Conservation (phyloP, 2,113 vertebrate species). For the Pollachius pollachius region DNA sequence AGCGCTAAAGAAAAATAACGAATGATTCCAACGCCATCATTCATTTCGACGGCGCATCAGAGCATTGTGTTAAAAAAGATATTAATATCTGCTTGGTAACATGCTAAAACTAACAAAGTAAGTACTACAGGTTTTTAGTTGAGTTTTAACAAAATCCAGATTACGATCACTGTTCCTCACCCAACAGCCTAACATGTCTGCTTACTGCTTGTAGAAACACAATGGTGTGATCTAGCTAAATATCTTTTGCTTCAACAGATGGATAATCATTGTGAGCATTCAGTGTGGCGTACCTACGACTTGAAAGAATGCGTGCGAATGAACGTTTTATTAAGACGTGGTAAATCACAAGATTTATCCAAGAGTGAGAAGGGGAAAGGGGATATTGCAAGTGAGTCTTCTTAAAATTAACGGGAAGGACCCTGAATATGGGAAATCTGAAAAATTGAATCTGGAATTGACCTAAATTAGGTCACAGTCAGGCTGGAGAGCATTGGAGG, state of each 20-base stretch:
- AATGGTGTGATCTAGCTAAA: no score
- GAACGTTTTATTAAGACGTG: no score
- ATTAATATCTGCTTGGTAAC: constrained; percentile 49
- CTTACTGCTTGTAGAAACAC: background rate
- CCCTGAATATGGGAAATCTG: no score
- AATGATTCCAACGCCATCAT: constrained; percentile 22
- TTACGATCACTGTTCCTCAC: no score
- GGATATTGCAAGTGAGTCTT: no score
- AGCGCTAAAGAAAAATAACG: constrained; percentile 24
- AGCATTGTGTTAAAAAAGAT: constrained; percentile 53
- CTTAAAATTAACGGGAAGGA: no score
- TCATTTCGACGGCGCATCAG: constrained; percentile 51
- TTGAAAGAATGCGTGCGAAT: no score
- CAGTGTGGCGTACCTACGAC: no score
- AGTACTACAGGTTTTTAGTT: constrained; percentile 23
- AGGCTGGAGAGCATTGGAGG: constrained; percentile 24
- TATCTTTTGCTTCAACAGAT: no score
- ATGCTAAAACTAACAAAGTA: constrained; percentile 38
- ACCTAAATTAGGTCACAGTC: constrained; percentile 75
- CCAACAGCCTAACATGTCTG: background rate
- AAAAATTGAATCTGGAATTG: constrained; percentile 30
- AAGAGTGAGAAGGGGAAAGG: no score
- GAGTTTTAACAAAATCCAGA: background rate
- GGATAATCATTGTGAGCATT: no score
- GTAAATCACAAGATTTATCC: no score